These are phyloP conservation scores for Aphidius colemani DNA, from an alignment of 2,888 invertebrate species.

Conservation along the genomic window DNA sequence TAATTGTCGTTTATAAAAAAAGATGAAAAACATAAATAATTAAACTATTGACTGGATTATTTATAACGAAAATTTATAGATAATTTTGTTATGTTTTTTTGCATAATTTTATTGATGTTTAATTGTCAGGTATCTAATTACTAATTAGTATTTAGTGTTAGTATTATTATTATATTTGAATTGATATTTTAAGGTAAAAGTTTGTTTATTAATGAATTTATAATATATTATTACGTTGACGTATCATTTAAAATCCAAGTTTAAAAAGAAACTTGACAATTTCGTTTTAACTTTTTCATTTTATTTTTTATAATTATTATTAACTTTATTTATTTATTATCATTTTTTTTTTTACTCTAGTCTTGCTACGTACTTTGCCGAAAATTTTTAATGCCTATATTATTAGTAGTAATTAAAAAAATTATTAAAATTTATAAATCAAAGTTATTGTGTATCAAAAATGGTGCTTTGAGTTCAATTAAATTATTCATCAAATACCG, in stretches of 20 bases:
- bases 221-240: constrained; percentile 32
- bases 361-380: neutral
- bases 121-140: constrained; percentile 35
- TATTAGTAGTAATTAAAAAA: constrained; percentile 3
- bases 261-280: neutral
- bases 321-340: neutral
- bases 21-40: constrained; percentile 2
- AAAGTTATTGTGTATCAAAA: constrained; percentile 17
- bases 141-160: constrained; percentile 8
- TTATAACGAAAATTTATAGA: no score
- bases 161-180: constrained; percentile 17
- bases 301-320: neutral
- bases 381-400: neutral
- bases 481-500: constrained; percentile 11
- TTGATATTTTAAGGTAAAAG: constrained; percentile 31
- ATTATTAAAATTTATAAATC: constrained; percentile 8
- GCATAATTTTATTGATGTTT: constrained; percentile 26
- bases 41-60: neutral
- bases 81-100: constrained; percentile 24
- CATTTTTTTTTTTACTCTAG: neutral
- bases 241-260: neutral
- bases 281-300: neutral
- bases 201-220: constrained; percentile 7
- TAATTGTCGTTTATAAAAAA: no score
- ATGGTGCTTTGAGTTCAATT: constrained; percentile 19